These are phyloP conservation scores for Hemicentrotus pulcherrimus DNA, from an alignment of 35 echinoderm and acorn worm genomes.

Conservation along the genomic window DNA sequence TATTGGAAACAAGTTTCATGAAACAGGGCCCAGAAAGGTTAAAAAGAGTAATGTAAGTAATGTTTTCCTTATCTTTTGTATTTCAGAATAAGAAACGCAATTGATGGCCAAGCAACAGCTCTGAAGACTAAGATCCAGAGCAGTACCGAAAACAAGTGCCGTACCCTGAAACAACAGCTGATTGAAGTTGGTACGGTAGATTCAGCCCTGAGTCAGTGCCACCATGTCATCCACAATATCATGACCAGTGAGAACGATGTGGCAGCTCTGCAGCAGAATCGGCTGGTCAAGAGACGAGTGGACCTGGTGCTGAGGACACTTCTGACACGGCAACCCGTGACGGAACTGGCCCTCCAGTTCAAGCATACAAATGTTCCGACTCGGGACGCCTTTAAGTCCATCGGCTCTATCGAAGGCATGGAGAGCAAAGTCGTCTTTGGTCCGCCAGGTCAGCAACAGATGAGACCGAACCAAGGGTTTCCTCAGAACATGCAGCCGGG, in stretches of 20 bases:
- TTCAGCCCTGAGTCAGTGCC: not conserved
- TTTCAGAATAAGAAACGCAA: not conserved
- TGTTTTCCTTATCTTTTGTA: not conserved
- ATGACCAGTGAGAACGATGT: slow-evolving; percentile 28
- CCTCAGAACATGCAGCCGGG: not conserved
- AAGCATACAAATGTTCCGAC: not conserved
- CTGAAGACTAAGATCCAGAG: not conserved
- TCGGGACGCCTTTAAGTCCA: not conserved
- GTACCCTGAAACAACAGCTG: not conserved
- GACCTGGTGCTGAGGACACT: not conserved
- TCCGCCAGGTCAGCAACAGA: not conserved
- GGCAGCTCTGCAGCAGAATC: slow-evolving; percentile 26
- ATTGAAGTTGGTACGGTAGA: not conserved
- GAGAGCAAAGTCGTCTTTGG: not conserved
- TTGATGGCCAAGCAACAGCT: not conserved
- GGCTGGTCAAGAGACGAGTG: not conserved
- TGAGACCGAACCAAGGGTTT: not conserved
- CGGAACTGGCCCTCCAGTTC: slow-evolving; percentile 17
- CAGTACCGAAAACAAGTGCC: not conserved
- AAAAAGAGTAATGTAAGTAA: too few species aligned
- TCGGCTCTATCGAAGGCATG: not conserved
- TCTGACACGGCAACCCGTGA: slow-evolving; percentile 8
- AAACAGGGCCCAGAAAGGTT: too few species aligned
- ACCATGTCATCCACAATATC: not conserved
- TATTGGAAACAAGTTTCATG: too few species aligned